These are phyloP conservation scores for Pleuronectes platessa DNA, from an alignment of 2,113 vertebrate genomes.

Conservation along the genomic window DNA sequence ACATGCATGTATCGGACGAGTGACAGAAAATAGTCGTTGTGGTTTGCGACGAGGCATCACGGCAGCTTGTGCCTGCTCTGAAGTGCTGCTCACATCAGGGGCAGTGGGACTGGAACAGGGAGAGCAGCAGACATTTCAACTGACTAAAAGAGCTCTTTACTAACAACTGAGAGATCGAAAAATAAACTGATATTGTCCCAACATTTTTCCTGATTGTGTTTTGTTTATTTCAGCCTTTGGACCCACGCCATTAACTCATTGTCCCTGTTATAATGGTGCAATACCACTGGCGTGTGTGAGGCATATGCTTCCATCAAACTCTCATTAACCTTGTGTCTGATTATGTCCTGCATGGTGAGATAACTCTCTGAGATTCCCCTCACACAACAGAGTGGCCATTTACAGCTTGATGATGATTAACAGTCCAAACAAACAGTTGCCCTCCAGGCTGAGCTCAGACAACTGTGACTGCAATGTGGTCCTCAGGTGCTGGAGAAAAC, in stretches of 20 bases:
- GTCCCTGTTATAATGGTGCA: slow-evolving; percentile 67
- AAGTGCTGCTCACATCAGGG: slow-evolving; percentile 28
- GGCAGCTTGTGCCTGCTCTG: slow-evolving; percentile 22
- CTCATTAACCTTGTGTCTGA: slow-evolving; percentile 83
- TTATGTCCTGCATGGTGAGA: slow-evolving; percentile 71
- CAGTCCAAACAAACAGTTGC: slow-evolving; percentile 69
- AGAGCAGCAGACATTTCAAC: slow-evolving; percentile 20
- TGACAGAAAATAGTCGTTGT: slow-evolving; percentile 47
- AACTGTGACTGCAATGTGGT: slow-evolving; percentile 39
- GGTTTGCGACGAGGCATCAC: slow-evolving; percentile 33
- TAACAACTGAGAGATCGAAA: slow-evolving; percentile 39
- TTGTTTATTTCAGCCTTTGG: slow-evolving; percentile 76
- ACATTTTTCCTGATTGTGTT: slow-evolving; percentile 70
- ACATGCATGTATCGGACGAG: slow-evolving; percentile 56
- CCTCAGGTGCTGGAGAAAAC: slow-evolving; percentile 33
- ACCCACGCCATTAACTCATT: slow-evolving; percentile 74
- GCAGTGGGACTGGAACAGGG: slow-evolving; percentile 18
- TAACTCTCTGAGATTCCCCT: slow-evolving; percentile 68
- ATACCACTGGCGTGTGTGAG: slow-evolving; percentile 58
- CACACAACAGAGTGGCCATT: slow-evolving; percentile 70
- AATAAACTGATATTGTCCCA: slow-evolving; percentile 58
- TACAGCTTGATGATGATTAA: slow-evolving; percentile 75
- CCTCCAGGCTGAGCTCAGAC: slow-evolving; percentile 50
- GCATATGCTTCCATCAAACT: slow-evolving; percentile 83
- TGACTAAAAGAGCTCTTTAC: slow-evolving; percentile 16